Evolutionary conservation across 2,797 vertebrate species (phyloP).

Genomic region (Podarcis lilfordi): DNA sequence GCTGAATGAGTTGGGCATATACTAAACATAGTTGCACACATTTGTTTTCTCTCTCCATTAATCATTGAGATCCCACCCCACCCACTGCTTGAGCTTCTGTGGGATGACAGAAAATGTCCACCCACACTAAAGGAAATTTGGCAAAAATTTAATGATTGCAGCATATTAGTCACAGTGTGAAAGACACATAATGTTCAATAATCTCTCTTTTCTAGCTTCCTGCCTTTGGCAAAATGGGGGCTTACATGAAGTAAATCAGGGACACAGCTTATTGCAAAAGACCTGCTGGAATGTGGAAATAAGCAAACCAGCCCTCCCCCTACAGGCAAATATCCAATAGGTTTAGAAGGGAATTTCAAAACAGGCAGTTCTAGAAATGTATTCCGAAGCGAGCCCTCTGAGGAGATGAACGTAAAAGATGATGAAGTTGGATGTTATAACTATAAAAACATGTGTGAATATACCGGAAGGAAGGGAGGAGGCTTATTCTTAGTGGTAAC

Average conservation of each 20-base stretch:
- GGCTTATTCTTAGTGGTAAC: constrained; percentile 10
- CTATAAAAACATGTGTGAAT: constrained; percentile 1
- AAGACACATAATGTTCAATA: not conserved
- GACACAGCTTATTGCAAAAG: constrained; percentile 16
- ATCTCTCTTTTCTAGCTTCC: not conserved
- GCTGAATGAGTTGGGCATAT: not conserved
- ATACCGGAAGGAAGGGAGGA: not conserved
- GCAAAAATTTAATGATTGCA: not conserved
- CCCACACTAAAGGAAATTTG: not conserved
- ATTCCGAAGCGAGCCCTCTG: constrained; percentile 38
- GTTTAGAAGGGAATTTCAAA: constrained; percentile 48
- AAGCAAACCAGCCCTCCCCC: not conserved
- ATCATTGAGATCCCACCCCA: not conserved
- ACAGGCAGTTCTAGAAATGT: constrained; percentile 43
- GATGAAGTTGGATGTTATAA: constrained; percentile 34
- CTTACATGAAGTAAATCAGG: constrained; percentile 29
- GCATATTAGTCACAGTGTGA: not conserved
- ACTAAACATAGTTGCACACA: not conserved
- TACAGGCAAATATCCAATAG: constrained; percentile 24
- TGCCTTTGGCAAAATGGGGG: not conserved
- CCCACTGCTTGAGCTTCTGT: too few relatives aligned
- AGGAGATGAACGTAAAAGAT: constrained; percentile 51
- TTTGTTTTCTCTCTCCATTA: not conserved
- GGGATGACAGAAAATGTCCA: not conserved
- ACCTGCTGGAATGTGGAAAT: not conserved